Conservation (phyloP, 2,113 vertebrate genomes). For the Dendropsophus ebraccatus region DNA sequence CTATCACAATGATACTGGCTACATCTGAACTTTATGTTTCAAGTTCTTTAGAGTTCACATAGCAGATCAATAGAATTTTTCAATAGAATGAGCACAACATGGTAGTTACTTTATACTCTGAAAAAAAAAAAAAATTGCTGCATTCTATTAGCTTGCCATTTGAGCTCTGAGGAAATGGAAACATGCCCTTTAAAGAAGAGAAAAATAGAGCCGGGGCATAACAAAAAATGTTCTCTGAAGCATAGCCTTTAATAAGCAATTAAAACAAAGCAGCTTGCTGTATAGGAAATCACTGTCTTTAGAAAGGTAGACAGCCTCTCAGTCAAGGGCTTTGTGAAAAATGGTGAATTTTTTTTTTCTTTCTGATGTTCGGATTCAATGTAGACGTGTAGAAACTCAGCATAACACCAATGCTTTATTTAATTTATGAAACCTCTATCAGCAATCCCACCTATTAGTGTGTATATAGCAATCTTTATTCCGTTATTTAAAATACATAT, state of each 20-base stretch:
- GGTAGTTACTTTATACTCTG: constrained; percentile 39
- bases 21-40: constrained; percentile 45
- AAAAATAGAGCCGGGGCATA: constrained; percentile 35
- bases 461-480: no score
- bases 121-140: constrained; percentile 40
- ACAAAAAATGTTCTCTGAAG: constrained; percentile 32
- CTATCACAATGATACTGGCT: constrained; percentile 41
- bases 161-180: constrained; percentile 44
- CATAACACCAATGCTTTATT: neutral
- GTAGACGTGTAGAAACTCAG: neutral
- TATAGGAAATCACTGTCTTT: constrained; percentile 17
- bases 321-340: constrained; percentile 13
- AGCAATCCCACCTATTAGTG: no score
- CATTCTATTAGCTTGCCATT: constrained; percentile 48
- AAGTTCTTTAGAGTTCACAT: constrained; percentile 46
- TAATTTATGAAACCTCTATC: no score
- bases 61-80: constrained; percentile 49
- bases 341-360: constrained; percentile 2
- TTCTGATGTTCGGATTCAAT: neutral
- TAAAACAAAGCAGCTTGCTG: constrained; percentile 38
- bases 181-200: constrained; percentile 34
- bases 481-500: no score
- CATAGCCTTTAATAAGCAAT: constrained; percentile 46
- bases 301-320: constrained; percentile 2
- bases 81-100: constrained; percentile 48